phyloP scores from a whole-genome alignment of 2,113 vertebrate species.

The Pseudorasbora parva region DNA sequence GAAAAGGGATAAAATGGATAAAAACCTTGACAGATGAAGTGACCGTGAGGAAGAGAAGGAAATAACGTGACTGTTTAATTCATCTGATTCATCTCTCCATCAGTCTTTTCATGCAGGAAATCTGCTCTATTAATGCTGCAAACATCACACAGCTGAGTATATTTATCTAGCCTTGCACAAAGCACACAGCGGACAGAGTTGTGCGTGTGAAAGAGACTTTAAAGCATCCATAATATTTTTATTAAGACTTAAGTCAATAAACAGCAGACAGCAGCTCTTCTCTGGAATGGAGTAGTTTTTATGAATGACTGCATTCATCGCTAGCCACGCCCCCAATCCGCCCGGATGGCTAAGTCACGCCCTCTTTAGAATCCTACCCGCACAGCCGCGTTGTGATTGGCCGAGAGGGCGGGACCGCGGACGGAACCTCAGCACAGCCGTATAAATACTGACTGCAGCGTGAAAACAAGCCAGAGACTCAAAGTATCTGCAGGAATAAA shows the following conservation, averaged over 20 bases:
- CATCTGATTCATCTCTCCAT: conserved; percentile 10
- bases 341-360: background rate
- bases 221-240: conserved; percentile 74
- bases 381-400: conserved; percentile 68
- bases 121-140: conserved; percentile 59
- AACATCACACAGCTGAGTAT: conserved; percentile 68
- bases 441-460: conserved; percentile 52
- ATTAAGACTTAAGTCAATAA: conserved; percentile 72
- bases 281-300: conserved; percentile 78
- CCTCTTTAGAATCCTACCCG: conserved; percentile 46
- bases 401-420: conserved; percentile 61
- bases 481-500: background rate
- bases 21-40: no score
- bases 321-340: conserved; percentile 64
- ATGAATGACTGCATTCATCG: conserved; percentile 83
- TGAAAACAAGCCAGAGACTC: conserved; percentile 27
- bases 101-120: conserved; percentile 3
- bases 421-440: conserved; percentile 41
- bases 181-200: conserved; percentile 65
- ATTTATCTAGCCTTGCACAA: conserved; percentile 72
- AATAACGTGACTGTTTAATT: background rate
- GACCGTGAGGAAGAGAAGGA: no score
- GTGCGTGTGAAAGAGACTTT: conserved; percentile 71
- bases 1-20: no score
- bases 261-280: conserved; percentile 68